phyloP scores from a whole-genome alignment of 2,113 vertebrate species.

The Triplophysa rosa region DNA sequence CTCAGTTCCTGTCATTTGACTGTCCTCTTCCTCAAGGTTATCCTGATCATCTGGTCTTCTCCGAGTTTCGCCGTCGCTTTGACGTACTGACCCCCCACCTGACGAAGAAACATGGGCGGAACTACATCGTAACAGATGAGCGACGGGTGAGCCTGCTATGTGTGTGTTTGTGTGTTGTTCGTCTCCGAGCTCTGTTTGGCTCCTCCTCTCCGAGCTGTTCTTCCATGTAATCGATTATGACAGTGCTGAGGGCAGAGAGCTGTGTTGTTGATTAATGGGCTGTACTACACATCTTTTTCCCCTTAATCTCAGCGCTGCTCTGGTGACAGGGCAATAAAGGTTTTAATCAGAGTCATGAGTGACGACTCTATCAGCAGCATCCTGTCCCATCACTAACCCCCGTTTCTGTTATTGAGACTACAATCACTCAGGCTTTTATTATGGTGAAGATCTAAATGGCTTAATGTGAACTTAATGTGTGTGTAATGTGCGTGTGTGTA shows the following conservation, averaged over 20 bases:
- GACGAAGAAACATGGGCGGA: constrained; percentile 92
- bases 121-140: constrained; percentile 93
- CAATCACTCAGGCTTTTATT: constrained; percentile 1
- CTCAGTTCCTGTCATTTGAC: constrained; percentile 5
- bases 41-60: constrained; percentile 96
- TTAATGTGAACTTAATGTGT: background rate
- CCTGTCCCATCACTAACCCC: constrained; percentile 12
- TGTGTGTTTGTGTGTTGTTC: constrained; percentile 8
- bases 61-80: constrained; percentile 92
- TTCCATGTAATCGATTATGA: constrained; percentile 75
- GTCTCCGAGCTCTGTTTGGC: background rate
- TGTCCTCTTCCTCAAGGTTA: constrained; percentile 77
- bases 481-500: background rate
- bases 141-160: constrained; percentile 77
- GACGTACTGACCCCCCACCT: constrained; percentile 92
- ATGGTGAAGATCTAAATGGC: constrained; percentile 15
- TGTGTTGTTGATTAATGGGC: constrained; percentile 67
- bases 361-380: constrained; percentile 36
- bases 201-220: constrained; percentile 51
- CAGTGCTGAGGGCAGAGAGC: constrained; percentile 61
- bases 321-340: constrained; percentile 53
- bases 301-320: constrained; percentile 38
- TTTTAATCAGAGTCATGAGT: constrained; percentile 51
- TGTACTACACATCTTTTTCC: constrained; percentile 31
- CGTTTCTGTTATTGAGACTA: constrained; percentile 8